Percentiles rank a stretch among this genome's conserved stretches.
These are phyloP conservation scores for Myrmecophaga tridactyla DNA, from an alignment of 2,113 vertebrate genomes.

Conservation along the genomic window DNA sequence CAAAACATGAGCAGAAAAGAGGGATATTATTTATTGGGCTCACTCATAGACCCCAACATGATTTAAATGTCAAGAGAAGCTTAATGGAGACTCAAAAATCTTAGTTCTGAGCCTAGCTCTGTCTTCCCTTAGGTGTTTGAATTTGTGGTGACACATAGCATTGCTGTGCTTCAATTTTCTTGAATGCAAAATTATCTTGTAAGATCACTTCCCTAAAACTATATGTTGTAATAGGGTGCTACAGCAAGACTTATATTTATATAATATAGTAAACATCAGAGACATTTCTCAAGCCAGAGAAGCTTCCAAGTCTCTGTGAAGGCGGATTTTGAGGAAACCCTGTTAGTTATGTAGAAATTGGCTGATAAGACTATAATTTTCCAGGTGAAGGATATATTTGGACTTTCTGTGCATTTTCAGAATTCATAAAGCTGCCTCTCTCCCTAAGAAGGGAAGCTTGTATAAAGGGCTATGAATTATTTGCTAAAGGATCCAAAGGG, in stretches of 20 bases:
- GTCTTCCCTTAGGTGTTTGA: constrained; percentile 6
- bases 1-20: neutral
- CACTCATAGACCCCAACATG: neutral
- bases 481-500: neutral
- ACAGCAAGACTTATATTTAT: neutral
- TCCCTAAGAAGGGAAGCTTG: neutral
- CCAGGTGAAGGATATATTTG: neutral
- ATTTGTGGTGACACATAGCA: neutral
- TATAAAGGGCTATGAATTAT: neutral
- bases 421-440: neutral
- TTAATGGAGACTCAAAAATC: neutral
- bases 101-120: neutral
- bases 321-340: neutral
- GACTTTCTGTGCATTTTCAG: neutral
- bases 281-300: neutral
- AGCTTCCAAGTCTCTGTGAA: neutral
- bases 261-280: neutral
- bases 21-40: neutral
- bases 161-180: constrained; percentile 18
- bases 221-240: neutral
- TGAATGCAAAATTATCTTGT: neutral
- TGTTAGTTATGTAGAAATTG: neutral
- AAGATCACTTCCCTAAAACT: neutral
- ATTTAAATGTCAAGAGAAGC: neutral
- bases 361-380: neutral